Conservation (phyloP, 2,797 vertebrate genomes). For the Myotis planiceps region DNA sequence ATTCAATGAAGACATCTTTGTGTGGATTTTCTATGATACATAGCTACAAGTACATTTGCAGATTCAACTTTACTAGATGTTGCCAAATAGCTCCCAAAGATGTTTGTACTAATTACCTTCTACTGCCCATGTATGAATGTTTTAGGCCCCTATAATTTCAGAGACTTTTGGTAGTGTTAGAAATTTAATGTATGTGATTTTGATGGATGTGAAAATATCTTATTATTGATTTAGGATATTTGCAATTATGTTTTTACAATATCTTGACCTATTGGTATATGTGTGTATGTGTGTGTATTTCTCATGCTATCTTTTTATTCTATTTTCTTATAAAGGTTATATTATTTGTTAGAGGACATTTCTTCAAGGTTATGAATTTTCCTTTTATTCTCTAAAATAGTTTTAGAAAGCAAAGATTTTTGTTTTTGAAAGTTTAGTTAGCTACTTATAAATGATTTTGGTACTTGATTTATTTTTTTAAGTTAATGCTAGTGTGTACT, state of each 20-base stretch:
- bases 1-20: neutral
- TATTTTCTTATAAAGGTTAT: neutral
- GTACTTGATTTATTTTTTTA: neutral
- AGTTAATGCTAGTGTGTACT: neutral
- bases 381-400: neutral
- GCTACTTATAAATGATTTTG: neutral
- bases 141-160: neutral
- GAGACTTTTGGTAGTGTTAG: neutral
- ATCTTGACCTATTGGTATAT: neutral
- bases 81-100: neutral
- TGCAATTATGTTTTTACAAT: neutral
- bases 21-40: neutral
- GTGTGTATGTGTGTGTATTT: neutral
- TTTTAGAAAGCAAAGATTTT: slow-evolving; percentile 22
- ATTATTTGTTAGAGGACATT: neutral
- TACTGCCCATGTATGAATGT: neutral
- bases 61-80: neutral
- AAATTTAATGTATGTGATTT: slow-evolving; percentile 9
- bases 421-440: neutral
- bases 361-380: neutral
- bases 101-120: neutral
- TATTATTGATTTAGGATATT: neutral
- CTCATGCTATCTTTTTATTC: neutral
- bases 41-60: neutral
- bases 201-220: neutral